These are phyloP conservation scores for Ochlodes sylvanus DNA, from an alignment of 2,888 invertebrate species.

Conservation along the genomic window DNA sequence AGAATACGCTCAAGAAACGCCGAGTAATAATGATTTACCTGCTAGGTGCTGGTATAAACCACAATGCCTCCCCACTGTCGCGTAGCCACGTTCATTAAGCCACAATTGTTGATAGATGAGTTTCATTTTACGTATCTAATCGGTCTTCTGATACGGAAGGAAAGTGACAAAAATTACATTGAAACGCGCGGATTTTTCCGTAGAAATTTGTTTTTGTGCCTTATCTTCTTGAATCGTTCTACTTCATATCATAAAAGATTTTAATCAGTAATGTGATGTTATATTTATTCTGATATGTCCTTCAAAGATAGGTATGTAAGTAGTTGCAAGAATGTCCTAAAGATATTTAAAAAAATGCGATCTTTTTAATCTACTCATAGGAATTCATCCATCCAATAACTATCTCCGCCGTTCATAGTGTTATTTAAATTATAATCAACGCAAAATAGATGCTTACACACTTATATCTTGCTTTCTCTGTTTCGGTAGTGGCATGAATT, in stretches of 20 bases:
- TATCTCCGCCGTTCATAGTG: no score
- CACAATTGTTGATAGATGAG: constrained; percentile 12
- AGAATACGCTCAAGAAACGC: background rate
- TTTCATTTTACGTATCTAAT: constrained; percentile 22
- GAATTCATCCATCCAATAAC: no score
- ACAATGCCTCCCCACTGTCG: background rate
- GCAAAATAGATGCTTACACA: no score
- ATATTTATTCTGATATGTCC: no score
- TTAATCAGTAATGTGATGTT: background rate
- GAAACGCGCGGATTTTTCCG: background rate
- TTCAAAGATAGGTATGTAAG: no score
- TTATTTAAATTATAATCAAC: no score
- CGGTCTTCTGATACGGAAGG: constrained; percentile 3
- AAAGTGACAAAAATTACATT: constrained; percentile 7
- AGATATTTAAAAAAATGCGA: no score
- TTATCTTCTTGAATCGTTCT: background rate
- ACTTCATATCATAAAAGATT: background rate
- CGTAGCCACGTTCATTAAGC: constrained; percentile 3
- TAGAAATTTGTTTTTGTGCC: background rate
- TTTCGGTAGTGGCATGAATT: no score
- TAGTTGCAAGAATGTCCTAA: no score
- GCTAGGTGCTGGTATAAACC: background rate
- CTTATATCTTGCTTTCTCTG: no score
- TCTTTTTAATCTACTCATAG: no score
- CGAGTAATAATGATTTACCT: background rate